Percentiles rank a stretch among this genome's conserved stretches.
These are phyloP conservation scores for Pachydiplax longipennis DNA, from an alignment of 2,888 invertebrate species.

Conservation along the genomic window DNA sequence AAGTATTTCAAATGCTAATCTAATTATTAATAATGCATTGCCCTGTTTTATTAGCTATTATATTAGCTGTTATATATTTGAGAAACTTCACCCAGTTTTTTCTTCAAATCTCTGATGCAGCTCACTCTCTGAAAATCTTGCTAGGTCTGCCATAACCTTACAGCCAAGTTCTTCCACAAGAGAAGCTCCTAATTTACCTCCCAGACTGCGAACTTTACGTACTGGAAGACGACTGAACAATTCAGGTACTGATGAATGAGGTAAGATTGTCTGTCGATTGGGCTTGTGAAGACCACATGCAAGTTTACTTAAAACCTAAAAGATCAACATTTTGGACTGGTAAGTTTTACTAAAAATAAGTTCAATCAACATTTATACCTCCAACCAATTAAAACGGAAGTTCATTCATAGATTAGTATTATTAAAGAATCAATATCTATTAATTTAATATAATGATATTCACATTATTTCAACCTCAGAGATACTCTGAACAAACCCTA, in stretches of 20 bases:
- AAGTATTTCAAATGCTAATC: no score
- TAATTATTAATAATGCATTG: no score
- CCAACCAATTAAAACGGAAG: no score
- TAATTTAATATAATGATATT: no score
- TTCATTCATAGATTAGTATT: no score
- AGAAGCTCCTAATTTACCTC: conserved; percentile 91
- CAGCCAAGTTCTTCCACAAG: conserved; percentile 77
- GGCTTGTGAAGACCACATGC: conserved; percentile 93
- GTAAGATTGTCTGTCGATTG: conserved; percentile 90
- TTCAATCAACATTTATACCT: neutral
- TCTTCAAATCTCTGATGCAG: conserved; percentile 80
- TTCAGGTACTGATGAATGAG: conserved; percentile 70
- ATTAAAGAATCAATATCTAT: no score
- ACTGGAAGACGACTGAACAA: conserved; percentile 78
- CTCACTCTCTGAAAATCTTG: conserved; percentile 73
- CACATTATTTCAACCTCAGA: no score
- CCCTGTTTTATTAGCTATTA: no score
- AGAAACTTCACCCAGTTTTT: conserved; percentile 78
- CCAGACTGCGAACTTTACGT: conserved; percentile 86
- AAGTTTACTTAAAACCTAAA: conserved; percentile 85
- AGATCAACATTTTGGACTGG: neutral
- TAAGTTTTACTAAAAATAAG: neutral
- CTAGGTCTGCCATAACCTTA: conserved; percentile 80
- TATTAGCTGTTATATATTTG: neutral
- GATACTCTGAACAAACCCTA: no score